Conservation (phyloP, 1,140 invertebrate genomes). For the Dinoponera quadriceps region DNA sequence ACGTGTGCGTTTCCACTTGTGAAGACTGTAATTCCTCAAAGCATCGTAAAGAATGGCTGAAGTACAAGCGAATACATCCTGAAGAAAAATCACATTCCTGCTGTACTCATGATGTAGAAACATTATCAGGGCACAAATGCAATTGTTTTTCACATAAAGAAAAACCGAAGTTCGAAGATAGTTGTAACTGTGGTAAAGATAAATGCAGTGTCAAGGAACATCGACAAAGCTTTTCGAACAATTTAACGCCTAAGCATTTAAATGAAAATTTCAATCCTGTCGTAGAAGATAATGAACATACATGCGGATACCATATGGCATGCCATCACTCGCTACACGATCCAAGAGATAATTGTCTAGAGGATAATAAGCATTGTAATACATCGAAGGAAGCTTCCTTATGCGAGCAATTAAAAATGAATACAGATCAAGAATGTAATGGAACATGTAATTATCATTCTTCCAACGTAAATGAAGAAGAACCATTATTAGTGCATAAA, state of each 20-base stretch:
- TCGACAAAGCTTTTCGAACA: slow-evolving; percentile 37
- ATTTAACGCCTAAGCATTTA: slow-evolving; percentile 38
- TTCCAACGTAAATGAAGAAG: slow-evolving; percentile 61
- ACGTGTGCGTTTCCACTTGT: slow-evolving; percentile 15
- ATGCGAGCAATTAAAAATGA: slow-evolving; percentile 56
- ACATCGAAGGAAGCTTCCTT: slow-evolving; percentile 43
- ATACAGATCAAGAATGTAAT: slow-evolving; percentile 23
- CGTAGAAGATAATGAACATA: slow-evolving; percentile 6
- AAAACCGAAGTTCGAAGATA: slow-evolving; percentile 47
- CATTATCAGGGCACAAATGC: slow-evolving; percentile 48
- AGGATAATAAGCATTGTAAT: slow-evolving; percentile 61
- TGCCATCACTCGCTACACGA: slow-evolving; percentile 52
- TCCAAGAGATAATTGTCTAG: slow-evolving; percentile 43
- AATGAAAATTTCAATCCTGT: slow-evolving; percentile 10
- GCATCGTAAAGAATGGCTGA: slow-evolving; percentile 52
- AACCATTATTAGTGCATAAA: slow-evolving; percentile 64
- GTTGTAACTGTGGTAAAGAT: slow-evolving; percentile 54
- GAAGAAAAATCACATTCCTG: slow-evolving; percentile 71
- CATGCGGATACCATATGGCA: slow-evolving; percentile 39
- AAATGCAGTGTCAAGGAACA: slow-evolving; percentile 31
- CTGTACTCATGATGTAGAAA: slow-evolving; percentile 52
- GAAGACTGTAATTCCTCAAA: slow-evolving; percentile 47
- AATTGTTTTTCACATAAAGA: slow-evolving; percentile 54
- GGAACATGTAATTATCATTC: slow-evolving; percentile 33
- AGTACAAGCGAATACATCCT: slow-evolving; percentile 39